Conservation (phyloP, 2,113 vertebrate genomes). For the Heterotis niloticus region DNA sequence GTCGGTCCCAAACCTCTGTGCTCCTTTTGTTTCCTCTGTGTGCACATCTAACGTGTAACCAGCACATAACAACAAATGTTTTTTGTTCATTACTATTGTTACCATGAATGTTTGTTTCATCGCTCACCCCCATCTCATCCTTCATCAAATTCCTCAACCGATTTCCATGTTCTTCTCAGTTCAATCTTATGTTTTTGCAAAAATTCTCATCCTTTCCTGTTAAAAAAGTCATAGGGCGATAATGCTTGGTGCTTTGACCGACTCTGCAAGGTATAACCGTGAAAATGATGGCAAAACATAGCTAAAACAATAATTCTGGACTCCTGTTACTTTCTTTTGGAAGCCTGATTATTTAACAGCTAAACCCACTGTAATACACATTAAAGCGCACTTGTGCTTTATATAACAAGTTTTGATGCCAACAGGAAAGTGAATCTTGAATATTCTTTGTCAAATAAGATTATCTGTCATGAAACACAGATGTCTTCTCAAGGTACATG, state of each 20-base stretch:
- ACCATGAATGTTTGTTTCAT: background rate
- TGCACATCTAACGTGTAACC: background rate
- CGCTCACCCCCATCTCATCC: background rate
- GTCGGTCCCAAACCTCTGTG: background rate
- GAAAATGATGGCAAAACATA: background rate
- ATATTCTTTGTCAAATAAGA: too few species aligned
- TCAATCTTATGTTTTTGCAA: background rate
- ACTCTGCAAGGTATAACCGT: background rate
- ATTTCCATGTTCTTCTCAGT: background rate
- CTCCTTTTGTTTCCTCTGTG: background rate
- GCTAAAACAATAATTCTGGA: background rate
- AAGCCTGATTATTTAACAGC: too few species aligned
- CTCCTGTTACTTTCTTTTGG: too few species aligned
- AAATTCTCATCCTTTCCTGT: background rate
- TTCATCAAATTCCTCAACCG: background rate
- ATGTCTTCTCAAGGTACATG: background rate
- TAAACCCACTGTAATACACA: too few species aligned
- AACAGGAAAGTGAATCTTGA: too few species aligned
- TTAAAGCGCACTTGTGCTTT: too few species aligned
- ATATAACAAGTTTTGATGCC: too few species aligned
- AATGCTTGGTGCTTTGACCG: slow-evolving; percentile 11
- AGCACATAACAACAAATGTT: background rate
- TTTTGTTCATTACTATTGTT: background rate
- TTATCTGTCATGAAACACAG: too few species aligned
- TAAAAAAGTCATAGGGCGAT: background rate